These are phyloP conservation scores for Drusus annulatus DNA, from an alignment of 1,140 invertebrate species.

Conservation along the genomic window DNA sequence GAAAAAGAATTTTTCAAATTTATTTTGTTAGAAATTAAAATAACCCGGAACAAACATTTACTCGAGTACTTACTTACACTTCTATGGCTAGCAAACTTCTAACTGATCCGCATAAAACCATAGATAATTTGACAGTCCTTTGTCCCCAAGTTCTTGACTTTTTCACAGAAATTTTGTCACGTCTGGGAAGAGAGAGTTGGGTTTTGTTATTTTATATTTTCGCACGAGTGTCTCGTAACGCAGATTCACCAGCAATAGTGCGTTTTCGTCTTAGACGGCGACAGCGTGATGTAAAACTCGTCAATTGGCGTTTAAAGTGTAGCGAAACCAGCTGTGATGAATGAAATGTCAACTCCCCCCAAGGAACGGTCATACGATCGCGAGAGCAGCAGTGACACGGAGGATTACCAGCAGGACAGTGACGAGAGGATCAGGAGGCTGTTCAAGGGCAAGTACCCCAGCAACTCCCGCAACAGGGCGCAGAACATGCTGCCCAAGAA, in stretches of 20 bases:
- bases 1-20: too few relatives aligned
- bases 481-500: conserved; percentile 9
- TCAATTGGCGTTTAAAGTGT: background rate
- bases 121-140: conserved; percentile 45
- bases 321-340: conserved; percentile 39
- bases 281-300: conserved; percentile 31
- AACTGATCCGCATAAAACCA: background rate
- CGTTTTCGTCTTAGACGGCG: background rate
- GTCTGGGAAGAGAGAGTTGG: conserved; percentile 26
- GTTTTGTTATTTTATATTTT: background rate
- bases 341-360: conserved; percentile 48
- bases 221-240: background rate
- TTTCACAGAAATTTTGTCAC: conserved; percentile 23
- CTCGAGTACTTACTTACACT: background rate
- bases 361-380: conserved; percentile 48
- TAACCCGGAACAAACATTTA: too few relatives aligned
- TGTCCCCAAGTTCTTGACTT: conserved; percentile 39
- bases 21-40: too few relatives aligned
- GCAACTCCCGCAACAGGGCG: conserved; percentile 12
- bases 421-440: conserved; percentile 37
- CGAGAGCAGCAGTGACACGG: conserved; percentile 58
- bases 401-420: conserved; percentile 49
- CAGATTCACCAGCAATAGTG: background rate
- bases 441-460: conserved; percentile 40
- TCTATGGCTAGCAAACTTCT: background rate